Conservation (phyloP, 2,797 vertebrate genomes). For the Neosilurus mollespiculum region DNA sequence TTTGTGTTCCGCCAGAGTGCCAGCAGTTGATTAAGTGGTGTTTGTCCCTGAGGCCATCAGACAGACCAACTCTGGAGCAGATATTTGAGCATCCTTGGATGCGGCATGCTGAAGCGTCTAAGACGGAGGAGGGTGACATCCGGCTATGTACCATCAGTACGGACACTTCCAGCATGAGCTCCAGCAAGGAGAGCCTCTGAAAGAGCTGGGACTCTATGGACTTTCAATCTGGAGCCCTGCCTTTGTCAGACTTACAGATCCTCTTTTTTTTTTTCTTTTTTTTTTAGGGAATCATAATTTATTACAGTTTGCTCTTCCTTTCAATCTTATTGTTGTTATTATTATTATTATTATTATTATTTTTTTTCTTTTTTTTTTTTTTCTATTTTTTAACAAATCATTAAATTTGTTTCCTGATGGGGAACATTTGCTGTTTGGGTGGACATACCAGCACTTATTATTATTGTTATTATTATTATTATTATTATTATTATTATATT, state of each 20-base stretch:
- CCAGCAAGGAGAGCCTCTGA: constrained; percentile 94
- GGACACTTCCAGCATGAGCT: constrained; percentile 93
- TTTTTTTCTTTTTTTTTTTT: constrained; percentile 70
- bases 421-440: constrained; percentile 81
- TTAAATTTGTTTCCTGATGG: constrained; percentile 70
- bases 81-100: constrained; percentile 94
- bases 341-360: constrained; percentile 72
- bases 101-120: constrained; percentile 77
- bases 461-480: constrained; percentile 59
- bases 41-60: constrained; percentile 91
- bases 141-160: constrained; percentile 85
- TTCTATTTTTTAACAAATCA: constrained; percentile 70
- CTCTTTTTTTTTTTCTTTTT: constrained; percentile 57
- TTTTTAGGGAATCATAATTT: constrained; percentile 80
- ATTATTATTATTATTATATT: constrained; percentile 49
- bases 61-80: constrained; percentile 93
- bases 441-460: constrained; percentile 85
- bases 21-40: constrained; percentile 97
- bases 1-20: constrained; percentile 79
- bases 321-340: constrained; percentile 75
- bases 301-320: constrained; percentile 75
- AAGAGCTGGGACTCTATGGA: constrained; percentile 60
- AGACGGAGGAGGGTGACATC: constrained; percentile 82
- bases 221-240: constrained; percentile 66
- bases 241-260: constrained; percentile 61